Percentiles rank a stretch among this genome's conserved stretches.
These are phyloP conservation scores for Ciconia nigra DNA, from an alignment of 2,797 vertebrate genomes.

Conservation along the genomic window DNA sequence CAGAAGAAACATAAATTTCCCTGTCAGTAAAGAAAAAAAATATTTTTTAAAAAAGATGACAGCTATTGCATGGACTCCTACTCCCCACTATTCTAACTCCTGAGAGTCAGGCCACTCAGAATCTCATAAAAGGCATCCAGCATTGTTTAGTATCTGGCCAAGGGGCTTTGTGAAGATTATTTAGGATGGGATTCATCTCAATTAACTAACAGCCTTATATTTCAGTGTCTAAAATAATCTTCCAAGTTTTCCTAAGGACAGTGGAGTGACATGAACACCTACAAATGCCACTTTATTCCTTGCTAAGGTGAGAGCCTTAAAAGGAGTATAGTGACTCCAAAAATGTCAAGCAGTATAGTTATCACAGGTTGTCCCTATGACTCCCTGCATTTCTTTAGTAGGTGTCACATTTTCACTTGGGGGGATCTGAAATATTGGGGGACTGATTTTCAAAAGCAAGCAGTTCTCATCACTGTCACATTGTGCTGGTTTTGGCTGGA, in stretches of 20 bases:
- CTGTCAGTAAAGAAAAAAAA: neutral
- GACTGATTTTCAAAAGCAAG: neutral
- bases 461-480: neutral
- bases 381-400: neutral
- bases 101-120: neutral
- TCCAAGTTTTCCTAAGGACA: neutral
- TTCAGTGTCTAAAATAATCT: neutral
- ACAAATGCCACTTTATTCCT: neutral
- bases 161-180: neutral
- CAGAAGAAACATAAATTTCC: neutral
- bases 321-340: neutral
- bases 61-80: neutral
- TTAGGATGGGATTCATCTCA: neutral
- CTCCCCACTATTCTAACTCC: neutral
- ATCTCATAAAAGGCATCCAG: neutral
- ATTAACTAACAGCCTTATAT: neutral
- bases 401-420: neutral
- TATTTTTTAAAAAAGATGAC: rapidly evolving
- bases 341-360: neutral
- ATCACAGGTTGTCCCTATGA: neutral
- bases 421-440: neutral
- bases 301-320: neutral
- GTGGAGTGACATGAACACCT: neutral
- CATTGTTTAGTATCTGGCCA: neutral
- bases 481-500: no score